Evolutionary conservation across 2,113 vertebrate species (phyloP).

Genomic region (Cyprinodon tularosa): DNA sequence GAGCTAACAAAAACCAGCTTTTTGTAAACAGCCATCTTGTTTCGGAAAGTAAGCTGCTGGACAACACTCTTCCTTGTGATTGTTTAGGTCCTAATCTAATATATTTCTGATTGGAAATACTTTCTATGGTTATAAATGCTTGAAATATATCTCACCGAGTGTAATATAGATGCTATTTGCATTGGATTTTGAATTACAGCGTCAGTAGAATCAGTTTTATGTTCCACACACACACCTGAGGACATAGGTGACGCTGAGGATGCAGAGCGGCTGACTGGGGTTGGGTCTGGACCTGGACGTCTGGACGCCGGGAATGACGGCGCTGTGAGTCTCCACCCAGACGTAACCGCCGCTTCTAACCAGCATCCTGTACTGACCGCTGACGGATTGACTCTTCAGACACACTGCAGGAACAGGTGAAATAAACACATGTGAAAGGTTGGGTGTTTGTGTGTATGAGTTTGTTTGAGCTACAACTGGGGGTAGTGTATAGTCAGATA

Average conservation of each 20-base stretch:
- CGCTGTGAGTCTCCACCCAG: conserved; percentile 94
- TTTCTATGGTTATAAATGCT: no score
- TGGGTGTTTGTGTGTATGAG: background rate
- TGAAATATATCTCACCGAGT: no score
- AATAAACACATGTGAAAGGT: background rate
- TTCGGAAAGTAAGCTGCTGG: no score
- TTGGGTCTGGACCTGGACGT: conserved; percentile 82
- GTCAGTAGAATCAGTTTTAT: background rate
- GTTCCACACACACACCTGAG: conserved; percentile 82
- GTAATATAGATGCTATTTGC: no score
- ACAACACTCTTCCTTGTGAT: no score
- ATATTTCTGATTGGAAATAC: no score
- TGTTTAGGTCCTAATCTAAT: no score
- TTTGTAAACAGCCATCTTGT: no score
- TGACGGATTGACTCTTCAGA: conserved; percentile 91
- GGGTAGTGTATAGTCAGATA: no score
- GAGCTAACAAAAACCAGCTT: no score
- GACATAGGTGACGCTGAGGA: conserved; percentile 92
- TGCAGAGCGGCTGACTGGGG: conserved; percentile 87
- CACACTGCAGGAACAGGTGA: conserved; percentile 81
- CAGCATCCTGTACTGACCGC: conserved; percentile 91
- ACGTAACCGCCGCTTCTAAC: conserved; percentile 92
- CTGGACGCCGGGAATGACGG: conserved; percentile 86
- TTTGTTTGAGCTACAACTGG: background rate
- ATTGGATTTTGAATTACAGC: no score